phyloP scores from a whole-genome alignment of 2,888 invertebrate genomes.

The Coelinius sp. region DNA sequence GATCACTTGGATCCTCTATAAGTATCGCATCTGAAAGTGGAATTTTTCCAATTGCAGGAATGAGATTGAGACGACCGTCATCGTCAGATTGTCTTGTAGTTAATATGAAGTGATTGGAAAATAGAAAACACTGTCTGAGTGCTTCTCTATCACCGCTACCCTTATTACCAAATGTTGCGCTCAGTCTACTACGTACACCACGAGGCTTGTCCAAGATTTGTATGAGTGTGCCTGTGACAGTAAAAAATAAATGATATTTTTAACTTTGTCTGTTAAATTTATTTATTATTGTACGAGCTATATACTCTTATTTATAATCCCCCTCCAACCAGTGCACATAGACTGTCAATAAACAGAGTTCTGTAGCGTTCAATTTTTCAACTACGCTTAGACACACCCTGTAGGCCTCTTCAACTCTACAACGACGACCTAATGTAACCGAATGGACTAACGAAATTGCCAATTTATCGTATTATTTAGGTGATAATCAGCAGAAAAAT shows the following conservation, averaged over 20 bases:
- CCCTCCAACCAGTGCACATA: too few species aligned
- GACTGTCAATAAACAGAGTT: too few species aligned
- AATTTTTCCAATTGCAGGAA: constrained; percentile 86
- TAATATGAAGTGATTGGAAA: constrained; percentile 90
- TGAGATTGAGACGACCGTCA: constrained; percentile 88
- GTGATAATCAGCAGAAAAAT: too few species aligned
- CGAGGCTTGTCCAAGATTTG: constrained; percentile 80
- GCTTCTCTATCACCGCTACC: constrained; percentile 76
- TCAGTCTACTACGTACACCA: constrained; percentile 73
- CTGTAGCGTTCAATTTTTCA: too few species aligned
- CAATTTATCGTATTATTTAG: too few species aligned
- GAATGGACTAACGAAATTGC: too few species aligned
- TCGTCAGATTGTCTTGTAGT: constrained; percentile 82
- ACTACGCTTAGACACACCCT: too few species aligned
- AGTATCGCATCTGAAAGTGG: constrained; percentile 87
- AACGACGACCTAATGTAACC: too few species aligned
- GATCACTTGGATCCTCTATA: constrained; percentile 86
- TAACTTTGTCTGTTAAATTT: neutral
- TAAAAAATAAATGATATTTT: neutral
- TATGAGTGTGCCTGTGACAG: constrained; percentile 78
- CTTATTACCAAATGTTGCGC: constrained; percentile 73
- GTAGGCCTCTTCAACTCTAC: too few species aligned
- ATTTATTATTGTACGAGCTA: too few species aligned
- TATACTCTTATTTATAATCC: too few species aligned
- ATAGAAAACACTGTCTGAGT: constrained; percentile 88